Evolutionary conservation across 2,797 vertebrate genomes (phyloP), one percentile per base, ranked within the genome.

Genomic region (Leptodactylus fallax): DNA sequence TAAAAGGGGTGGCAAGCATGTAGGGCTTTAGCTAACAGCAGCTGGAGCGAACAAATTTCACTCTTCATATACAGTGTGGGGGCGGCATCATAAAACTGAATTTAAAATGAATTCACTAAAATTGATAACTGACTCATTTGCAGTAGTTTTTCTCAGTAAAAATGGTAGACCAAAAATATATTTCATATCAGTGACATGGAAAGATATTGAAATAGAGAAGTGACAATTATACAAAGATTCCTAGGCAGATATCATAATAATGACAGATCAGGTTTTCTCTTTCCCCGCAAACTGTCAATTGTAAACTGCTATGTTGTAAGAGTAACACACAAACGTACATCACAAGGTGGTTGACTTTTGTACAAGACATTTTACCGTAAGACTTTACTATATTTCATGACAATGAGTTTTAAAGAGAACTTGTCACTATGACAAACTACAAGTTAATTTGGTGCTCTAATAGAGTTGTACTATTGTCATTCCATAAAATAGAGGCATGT

Each of bases 111-210:
- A 83, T 47, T n/a, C 58, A 86, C 23, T 85, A 60, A 81, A 90
- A 90, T 87, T 87, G 71, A 85, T 79, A 53, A 19, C 63, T 90
- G 86, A 86, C 85, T 90, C 86, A 89, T 55, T 36, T 61, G 45
- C 67, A 74, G 27, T 23, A 16, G 27, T 51, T 81, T 65, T 74
- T 51, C 79, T 65, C 21, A 9, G 58, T 81, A 81, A n/a, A 0
- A 61, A 16, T 19, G 10, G n/a, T 67, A 67, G 6, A 51, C 47
- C 60, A 9, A 51, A 82, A 12, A 69, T 53, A 55, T 83, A 36
- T 69, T 83, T 25, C 36, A 67, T 16, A 16, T 81, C 49, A 47
- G 16, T 69, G 63, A 53, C 47, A 67, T 51, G 27, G 13, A 55
- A 17, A 19, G 21, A 53, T 81, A 67, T 11, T 67, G 80, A 82